Conservation (phyloP, 1,140 invertebrate genomes). For the Latrodectus geometricus region DNA sequence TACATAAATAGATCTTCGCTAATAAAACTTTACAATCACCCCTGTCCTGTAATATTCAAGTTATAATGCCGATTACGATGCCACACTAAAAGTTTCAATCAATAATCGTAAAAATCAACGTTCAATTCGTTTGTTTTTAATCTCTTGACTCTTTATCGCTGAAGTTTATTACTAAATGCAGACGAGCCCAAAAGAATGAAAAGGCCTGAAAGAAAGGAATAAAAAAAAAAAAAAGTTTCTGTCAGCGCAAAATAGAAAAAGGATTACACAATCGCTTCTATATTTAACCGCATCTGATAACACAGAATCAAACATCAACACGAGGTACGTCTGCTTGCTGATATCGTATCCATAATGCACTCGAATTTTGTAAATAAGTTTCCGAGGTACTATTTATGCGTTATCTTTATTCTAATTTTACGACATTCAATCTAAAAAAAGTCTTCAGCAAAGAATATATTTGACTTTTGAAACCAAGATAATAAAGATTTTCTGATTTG, state of each 20-base stretch:
- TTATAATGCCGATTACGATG: background rate
- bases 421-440: constrained; percentile 4
- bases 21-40: background rate
- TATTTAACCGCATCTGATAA: constrained; percentile 36
- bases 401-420: constrained; percentile 39
- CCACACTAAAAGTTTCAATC: constrained; percentile 12
- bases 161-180: constrained; percentile 16
- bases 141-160: constrained; percentile 21
- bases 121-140: constrained; percentile 20
- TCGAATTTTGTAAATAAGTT: constrained; percentile 39
- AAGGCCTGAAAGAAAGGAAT: background rate
- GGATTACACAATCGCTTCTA: constrained; percentile 28
- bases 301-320: constrained; percentile 40
- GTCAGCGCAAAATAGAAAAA: constrained; percentile 38
- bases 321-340: background rate
- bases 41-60: background rate
- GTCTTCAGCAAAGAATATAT: no score
- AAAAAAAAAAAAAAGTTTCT: constrained; percentile 7
- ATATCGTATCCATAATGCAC: constrained; percentile 51
- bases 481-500: no score
- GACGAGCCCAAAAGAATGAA: constrained; percentile 22
- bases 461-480: no score
- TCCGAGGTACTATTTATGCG: constrained; percentile 41
- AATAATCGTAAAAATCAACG: constrained; percentile 20
- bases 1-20: background rate